Base-by-base conservation (phyloP, 2,888 invertebrate species). In the Caradrina clavipalpis region DNA sequence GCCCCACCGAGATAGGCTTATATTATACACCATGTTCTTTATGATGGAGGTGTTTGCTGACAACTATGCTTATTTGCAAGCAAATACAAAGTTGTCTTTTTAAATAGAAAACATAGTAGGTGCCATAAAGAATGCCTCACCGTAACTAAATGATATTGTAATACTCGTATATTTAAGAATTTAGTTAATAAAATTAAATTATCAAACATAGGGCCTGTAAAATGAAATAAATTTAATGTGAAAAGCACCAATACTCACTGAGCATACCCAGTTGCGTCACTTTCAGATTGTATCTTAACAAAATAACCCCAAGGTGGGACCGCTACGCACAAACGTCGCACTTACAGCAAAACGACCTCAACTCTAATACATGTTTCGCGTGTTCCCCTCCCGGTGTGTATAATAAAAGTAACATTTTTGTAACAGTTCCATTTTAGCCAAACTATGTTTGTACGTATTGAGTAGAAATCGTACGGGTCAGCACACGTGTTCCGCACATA, bases 401-500 rank as follows among this genome's bases (percentile, higher is more conserved):
- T 86, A 85, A 89, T 89, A 88, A 88, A 88, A 84, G 85, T 80
- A 85, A 86, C 87, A 90, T 88, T 88, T 89, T 88, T 87, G 85
- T 87, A 84, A 89, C 87, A 86, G 82, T 86, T 83, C 77, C 79
- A 82, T 85, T 88, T 85, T 86, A 86, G 78, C 86, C 76, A 73
- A 83, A 82, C 81, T 88, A 86, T 87, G 83, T 85, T 85, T 87
- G 85, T 86, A 80, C 80, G 82, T 86, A 85, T 81, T 81, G 78
- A 76, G 79, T 81, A 79, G 77, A 84, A 85, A 88, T 86, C 75
- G 88, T 82, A 80, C 76, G 86, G 91, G 90, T 93, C 92, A 92
- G 92, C 92, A 90, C 91, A 91, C 90, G 90, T 93, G 91, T 90
- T 90, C 87, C 83, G 83, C 84, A 88, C 90, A 91, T 91, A 92